Base-by-base conservation (phyloP, 30 jellyfish, hydroid and myxozoan species). In the Cassiopea xamachana region DNA sequence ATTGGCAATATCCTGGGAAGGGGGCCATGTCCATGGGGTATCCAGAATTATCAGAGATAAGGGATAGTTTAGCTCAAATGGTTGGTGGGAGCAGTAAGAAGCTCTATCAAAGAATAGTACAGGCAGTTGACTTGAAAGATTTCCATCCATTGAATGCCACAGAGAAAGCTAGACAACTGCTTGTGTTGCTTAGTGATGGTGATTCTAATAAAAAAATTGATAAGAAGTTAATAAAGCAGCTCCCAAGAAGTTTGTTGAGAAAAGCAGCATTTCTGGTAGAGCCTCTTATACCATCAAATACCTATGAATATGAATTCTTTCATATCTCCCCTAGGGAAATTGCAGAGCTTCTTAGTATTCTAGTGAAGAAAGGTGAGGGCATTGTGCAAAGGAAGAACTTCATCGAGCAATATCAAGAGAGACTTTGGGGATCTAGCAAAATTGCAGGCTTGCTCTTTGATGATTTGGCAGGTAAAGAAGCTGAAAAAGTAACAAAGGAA, bases 21-120 rank as follows among this genome's bases (percentile, higher is more conserved):
- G 98, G 95, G 27, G 46, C 17, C 15, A 89, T 93, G 98, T 58
- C 82, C 17, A 93, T 93, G 98, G 98, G 98, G 7, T 68, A 86
- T 81, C 55, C 91, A 58, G 97, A 87, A 50, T 81, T 93, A 50
- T 73, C 58, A 1, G 73, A 60, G 12, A 55, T 75, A 17, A 77
- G 84, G 47, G 69, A 69, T 1, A 80, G 76, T 67, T 73, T 87
- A 46, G 43, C 16, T 15, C 18, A 13, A 6, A 2, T 39, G 51
- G 39, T 83, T 14, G 87, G 2, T 18, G 74, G 13, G 1, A 48
- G 14, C 50, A 79, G 70, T 69, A 58, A 47, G 44, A 9, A 69
- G 1, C 68, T 68, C 12, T 64, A 49, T 48, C 46, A 64, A 27
- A 60, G 45, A 19, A 86, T 68, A 14, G 13, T 75, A 43, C 50